These are phyloP conservation scores for Caracal caracal DNA, from an alignment of 2,113 vertebrate genomes.

Conservation along the genomic window DNA sequence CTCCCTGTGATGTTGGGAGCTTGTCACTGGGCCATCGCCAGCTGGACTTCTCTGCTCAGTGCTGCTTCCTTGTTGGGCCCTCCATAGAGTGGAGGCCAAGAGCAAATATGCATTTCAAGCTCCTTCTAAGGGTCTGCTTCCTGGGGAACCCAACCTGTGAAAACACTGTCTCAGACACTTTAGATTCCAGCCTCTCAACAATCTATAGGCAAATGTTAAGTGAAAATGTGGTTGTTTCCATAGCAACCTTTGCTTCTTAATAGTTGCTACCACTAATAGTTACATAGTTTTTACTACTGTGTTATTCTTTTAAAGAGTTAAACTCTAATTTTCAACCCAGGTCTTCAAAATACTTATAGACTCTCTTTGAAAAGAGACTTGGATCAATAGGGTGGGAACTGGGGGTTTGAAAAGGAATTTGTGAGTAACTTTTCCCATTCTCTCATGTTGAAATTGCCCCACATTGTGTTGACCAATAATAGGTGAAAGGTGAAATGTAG, in stretches of 20 bases:
- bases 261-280: neutral
- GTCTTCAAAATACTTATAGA: neutral
- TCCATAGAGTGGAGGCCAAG: neutral
- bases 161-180: neutral
- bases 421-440: neutral
- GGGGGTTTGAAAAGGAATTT: fast-evolving
- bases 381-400: neutral
- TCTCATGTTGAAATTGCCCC: neutral
- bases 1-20: neutral
- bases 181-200: neutral
- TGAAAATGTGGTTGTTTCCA: neutral
- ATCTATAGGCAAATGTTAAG: neutral
- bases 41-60: neutral
- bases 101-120: neutral
- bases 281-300: neutral
- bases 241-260: neutral
- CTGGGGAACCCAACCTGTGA: neutral
- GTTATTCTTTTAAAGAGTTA: neutral
- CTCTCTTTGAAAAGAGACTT: neutral
- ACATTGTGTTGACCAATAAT: neutral
- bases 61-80: neutral
- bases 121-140: neutral
- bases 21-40: neutral
- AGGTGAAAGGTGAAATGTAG: neutral
- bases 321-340: neutral